A percentile compares a stretch with the other conserved stretches of the same genome.
phyloP scores from a whole-genome alignment of 2,797 vertebrate species.

The Sitta carolinensis region DNA sequence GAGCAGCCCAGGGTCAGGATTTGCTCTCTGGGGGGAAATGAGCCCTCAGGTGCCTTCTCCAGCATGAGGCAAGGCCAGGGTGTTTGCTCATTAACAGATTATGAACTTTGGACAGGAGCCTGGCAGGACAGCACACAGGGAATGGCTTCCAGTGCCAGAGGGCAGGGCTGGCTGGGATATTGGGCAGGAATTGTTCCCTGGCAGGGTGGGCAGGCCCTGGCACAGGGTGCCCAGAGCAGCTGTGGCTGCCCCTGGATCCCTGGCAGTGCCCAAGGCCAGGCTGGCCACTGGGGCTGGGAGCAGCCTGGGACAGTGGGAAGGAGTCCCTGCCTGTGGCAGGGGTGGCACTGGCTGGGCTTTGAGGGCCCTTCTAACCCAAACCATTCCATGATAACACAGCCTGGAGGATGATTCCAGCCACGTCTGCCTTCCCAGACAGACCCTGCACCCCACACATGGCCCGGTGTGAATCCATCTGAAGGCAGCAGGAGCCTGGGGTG shows the following conservation, averaged over 20 bases:
- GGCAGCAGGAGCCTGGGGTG: background rate
- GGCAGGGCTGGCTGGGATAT: background rate
- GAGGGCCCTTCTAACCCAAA: background rate
- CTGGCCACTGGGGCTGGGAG: fast-evolving
- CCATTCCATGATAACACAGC: background rate
- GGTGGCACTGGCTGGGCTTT: fast-evolving
- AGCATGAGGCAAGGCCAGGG: fast-evolving
- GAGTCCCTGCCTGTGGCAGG: background rate
- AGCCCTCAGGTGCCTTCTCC: background rate
- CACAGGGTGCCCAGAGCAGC: background rate
- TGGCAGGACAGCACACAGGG: background rate
- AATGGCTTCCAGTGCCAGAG: background rate
- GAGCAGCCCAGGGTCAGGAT: background rate
- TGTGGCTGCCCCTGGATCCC: background rate
- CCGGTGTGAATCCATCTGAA: background rate
- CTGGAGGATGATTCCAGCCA: background rate
- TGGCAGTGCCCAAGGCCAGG: background rate
- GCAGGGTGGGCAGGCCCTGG: background rate
- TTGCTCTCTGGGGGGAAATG: fast-evolving
- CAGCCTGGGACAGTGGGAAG: fast-evolving
- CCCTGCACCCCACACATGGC: background rate
- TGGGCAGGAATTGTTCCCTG: background rate
- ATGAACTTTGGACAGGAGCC: background rate
- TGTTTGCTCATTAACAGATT: background rate
- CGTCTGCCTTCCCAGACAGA: background rate